Evolutionary conservation across 2,797 vertebrate species (phyloP), one percentile per base, ranked within the genome.

Genomic region (Erpetoichthys calabaricus): DNA sequence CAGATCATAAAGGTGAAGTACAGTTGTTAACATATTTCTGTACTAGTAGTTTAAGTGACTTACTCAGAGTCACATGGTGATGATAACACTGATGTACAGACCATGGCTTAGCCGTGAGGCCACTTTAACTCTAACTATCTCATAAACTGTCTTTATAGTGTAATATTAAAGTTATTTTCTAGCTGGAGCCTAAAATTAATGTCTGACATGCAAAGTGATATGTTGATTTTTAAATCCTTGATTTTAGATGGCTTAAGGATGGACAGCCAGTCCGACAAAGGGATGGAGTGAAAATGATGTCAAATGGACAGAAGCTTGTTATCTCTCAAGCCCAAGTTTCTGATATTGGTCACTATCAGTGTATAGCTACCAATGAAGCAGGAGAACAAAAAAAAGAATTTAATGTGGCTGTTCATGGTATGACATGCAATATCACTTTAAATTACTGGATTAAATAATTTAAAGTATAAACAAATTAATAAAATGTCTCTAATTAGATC

Each of bases 401-500:
- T 69, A 88, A 80, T 62, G 89, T 98, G 42, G 72, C 80, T 4
- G 88, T 98, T 42, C 91, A 95, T 3, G 92, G 96, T 98, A 87
- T 8, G 77, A 65, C 46, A 6, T 25, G 25, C 25, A 25, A 25
- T 25, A 25, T 25, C 25, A 25, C 25, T 25, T 25, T 45, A 25
- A 51, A 51, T 8, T 51, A 51, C 2, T 2, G 8, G 10, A 10
- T 41, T 4, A 9, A 9, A 51, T 41, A 9, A 51, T 51, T 51
- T 9, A 3, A 4, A 51, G 25, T 25, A 25, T 25, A 25, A 25
- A 25, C 25, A 25, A 25, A 25, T 25, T 25, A 25, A 25, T 25
- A 25, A 25, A 25, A 25, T 25, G 25, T 25, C 2, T 25, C 25
- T 25, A 25, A 25, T 25, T 25, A 25, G 25, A 25, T 25, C 25